phyloP scores from a whole-genome alignment of 2,113 vertebrate genomes.

The Oenanthe oenanthe region DNA sequence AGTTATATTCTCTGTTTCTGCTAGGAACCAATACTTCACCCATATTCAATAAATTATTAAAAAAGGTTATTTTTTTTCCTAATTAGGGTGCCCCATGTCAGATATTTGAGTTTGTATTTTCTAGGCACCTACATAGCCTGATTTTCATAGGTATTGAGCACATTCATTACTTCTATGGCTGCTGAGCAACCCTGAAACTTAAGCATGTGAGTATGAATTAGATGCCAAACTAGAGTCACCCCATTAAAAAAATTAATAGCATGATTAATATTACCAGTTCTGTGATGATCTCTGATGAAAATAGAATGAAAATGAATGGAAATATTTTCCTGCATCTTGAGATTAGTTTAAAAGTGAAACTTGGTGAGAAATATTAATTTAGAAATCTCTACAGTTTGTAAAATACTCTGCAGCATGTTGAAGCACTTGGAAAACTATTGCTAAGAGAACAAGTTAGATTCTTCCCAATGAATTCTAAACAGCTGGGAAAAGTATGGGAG shows the following conservation, averaged over 20 bases:
- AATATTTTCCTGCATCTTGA: not conserved
- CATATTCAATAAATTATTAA: not conserved
- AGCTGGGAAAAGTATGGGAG: not conserved
- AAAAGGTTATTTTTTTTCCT: not conserved
- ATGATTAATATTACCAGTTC: not conserved
- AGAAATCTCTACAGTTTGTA: not conserved
- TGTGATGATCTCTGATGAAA: not conserved
- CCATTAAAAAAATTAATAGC: not conserved
- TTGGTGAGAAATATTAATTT: not conserved
- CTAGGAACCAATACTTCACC: not conserved
- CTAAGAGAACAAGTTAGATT: not conserved
- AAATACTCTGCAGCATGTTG: not conserved
- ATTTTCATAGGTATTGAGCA: not conserved
- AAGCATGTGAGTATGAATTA: not conserved
- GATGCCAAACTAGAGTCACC: not conserved
- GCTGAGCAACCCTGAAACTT: not conserved
- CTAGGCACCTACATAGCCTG: not conserved
- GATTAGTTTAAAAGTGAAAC: constrained; percentile 8
- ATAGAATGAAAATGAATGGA: not conserved
- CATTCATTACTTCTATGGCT: not conserved
- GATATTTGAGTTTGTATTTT: not conserved
- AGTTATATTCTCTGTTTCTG: not conserved
- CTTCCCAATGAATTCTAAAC: not conserved
- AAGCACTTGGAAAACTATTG: not conserved
- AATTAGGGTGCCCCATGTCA: not conserved